Percentiles rank a stretch among this genome's conserved stretches.
phyloP scores from a whole-genome alignment of 2,888 invertebrate species.

The Plagiodera versicolora region DNA sequence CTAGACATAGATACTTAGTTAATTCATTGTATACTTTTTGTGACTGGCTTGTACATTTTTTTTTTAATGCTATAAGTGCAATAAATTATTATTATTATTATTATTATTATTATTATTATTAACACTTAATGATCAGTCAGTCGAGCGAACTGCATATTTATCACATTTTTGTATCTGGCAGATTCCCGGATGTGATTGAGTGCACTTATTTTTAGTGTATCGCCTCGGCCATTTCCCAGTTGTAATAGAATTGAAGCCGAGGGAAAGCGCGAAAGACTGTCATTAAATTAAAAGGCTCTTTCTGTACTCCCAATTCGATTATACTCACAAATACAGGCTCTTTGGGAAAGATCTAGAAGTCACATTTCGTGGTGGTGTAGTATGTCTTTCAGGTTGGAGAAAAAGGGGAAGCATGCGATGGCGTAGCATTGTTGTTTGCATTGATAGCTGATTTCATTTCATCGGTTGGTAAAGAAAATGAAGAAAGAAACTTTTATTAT shows the following conservation, averaged over 20 bases:
- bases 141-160: background rate
- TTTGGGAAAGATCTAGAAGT: background rate
- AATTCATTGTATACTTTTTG: too few relatives aligned
- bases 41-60: too few relatives aligned
- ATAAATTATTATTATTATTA: too few relatives aligned
- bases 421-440: too few relatives aligned
- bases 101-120: too few relatives aligned
- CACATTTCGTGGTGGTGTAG: background rate
- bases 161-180: background rate
- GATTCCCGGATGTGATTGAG: background rate
- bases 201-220: conserved; percentile 7
- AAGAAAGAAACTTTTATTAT: too few relatives aligned
- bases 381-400: background rate
- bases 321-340: conserved; percentile 14
- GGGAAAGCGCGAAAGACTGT: background rate
- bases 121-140: background rate
- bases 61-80: too few relatives aligned
- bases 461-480: too few relatives aligned
- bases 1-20: too few relatives aligned
- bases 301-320: conserved; percentile 23
- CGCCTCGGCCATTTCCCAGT: background rate
- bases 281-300: conserved; percentile 28
- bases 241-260: background rate
- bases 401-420: background rate
- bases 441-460: too few relatives aligned